phyloP scores from a whole-genome alignment of 92 coral and sea anemone genomes.

The Paragorgia papillata region DNA sequence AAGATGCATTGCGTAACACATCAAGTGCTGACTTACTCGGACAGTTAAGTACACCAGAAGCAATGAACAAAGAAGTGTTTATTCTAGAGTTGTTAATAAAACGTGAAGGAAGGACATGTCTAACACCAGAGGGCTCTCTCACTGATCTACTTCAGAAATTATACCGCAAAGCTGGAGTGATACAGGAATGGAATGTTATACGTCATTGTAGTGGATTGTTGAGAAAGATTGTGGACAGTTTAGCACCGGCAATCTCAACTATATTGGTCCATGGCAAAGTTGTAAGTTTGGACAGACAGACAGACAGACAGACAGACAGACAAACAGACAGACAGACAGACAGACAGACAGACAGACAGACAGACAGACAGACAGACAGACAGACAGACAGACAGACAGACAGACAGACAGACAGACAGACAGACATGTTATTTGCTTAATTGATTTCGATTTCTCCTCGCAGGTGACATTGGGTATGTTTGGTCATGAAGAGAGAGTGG shows the following conservation, averaged over 20 bases:
- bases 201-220: slow-evolving; percentile 95
- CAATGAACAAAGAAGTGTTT: slow-evolving; percentile 25
- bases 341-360: too few species aligned
- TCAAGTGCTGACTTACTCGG: slow-evolving; percentile 17
- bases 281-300: slow-evolving; percentile 63
- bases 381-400: too few species aligned
- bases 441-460: too few species aligned
- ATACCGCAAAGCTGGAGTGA: slow-evolving; percentile 85
- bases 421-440: too few species aligned
- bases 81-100: slow-evolving; percentile 23
- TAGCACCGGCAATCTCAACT: slow-evolving; percentile 95
- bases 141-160: slow-evolving; percentile 66
- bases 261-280: slow-evolving; percentile 93
- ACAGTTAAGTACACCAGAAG: background rate
- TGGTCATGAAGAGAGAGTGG: slow-evolving; percentile 93
- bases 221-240: slow-evolving; percentile 83
- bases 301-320: too few species aligned
- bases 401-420: too few species aligned
- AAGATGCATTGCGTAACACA: background rate
- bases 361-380: too few species aligned
- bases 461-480: slow-evolving; percentile 94
- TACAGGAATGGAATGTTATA: slow-evolving; percentile 88
- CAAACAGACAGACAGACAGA: too few species aligned
- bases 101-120: slow-evolving; percentile 26
- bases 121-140: slow-evolving; percentile 56